Conservation (phyloP, 2,888 invertebrate species). For the Buathra laborator region DNA sequence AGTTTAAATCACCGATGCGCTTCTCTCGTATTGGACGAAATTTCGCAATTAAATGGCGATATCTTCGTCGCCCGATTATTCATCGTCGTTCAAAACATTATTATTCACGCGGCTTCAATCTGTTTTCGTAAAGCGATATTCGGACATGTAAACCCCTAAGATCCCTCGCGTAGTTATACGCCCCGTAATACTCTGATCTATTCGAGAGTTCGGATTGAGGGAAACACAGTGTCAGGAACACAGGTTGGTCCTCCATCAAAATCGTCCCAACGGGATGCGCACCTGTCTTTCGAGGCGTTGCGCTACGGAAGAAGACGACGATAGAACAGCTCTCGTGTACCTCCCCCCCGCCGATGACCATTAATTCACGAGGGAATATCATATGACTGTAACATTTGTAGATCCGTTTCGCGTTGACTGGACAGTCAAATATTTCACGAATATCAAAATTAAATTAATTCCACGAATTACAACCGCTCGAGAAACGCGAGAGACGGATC, state of each 20-base stretch:
- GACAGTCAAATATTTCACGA: neutral
- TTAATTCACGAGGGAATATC: constrained; percentile 37
- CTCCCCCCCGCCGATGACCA: constrained; percentile 3
- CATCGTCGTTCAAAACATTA: constrained; percentile 4
- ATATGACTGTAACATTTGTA: constrained; percentile 12
- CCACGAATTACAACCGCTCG: neutral
- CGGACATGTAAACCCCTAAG: neutral
- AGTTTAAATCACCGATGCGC: neutral
- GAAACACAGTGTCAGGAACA: constrained; percentile 6
- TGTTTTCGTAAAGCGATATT: neutral
- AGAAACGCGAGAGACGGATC: neutral
- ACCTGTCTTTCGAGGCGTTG: constrained; percentile 24
- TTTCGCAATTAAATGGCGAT: neutral
- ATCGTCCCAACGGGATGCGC: constrained; percentile 41
- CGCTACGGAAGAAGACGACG: constrained; percentile 7
- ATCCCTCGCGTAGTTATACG: neutral
- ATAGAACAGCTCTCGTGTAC: constrained; percentile 1
- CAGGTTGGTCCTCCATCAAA: constrained; percentile 49
- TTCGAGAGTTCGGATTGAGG: constrained; percentile 22
- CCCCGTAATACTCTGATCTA: constrained; percentile 20
- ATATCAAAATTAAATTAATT: constrained; percentile 17
- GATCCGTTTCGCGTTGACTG: neutral
- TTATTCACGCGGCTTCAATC: constrained; percentile 2
- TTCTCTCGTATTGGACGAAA: neutral
- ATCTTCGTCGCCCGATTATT: neutral